Evolutionary conservation across 2,113 vertebrate species (phyloP), one percentile per base, ranked within the genome.

Genomic region (Siphamia tubifer): DNA sequence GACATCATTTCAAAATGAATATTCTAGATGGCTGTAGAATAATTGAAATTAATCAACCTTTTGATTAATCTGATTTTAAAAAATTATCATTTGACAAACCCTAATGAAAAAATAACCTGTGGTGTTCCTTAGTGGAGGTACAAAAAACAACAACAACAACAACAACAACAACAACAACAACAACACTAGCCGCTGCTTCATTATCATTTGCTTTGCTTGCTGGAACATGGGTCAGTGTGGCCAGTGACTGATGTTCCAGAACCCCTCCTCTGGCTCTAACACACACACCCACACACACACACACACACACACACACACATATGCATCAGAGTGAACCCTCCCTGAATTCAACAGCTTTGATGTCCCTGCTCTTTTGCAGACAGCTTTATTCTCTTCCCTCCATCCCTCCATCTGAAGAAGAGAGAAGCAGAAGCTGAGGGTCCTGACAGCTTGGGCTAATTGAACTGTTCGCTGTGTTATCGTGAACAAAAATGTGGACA

Each of bases 391-490:
- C 65, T 74, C 72, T 25, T 62, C 51, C n/a, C 66, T 66, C 31
- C 40, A 45, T 57, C 51, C 38, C 60, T 69, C 61, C 25, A 5
- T 77, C 47, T 51, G 21, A 55, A 54, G 53, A 58, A 38, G 24
- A 28, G 24, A 42, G 39, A 5, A 5, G 19, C 43, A 65, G 67
- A 52, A 23, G 56, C 42, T 28, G 48, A 60, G 52, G 66, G 70
- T 84, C 85, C 83, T 82, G 86, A 78, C 58, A 88, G 78, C 70
- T 64, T 31, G 0, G 77, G 76, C 89, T 93, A 93, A 95, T 94
- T 92, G 93, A 94, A 92, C 92, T 87, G 84, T 86, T 92, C 84
- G 73, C 82, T 85, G 70, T 74, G 84, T 90, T 91, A 92, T 92
- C 86, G 83, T 81, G 86, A 62, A 51, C 13, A 54, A 25, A 52